Percentiles rank a stretch among this genome's conserved stretches.
These are phyloP conservation scores for Danio albolineatus DNA, from an alignment of 2,797 vertebrate genomes.

Conservation along the genomic window DNA sequence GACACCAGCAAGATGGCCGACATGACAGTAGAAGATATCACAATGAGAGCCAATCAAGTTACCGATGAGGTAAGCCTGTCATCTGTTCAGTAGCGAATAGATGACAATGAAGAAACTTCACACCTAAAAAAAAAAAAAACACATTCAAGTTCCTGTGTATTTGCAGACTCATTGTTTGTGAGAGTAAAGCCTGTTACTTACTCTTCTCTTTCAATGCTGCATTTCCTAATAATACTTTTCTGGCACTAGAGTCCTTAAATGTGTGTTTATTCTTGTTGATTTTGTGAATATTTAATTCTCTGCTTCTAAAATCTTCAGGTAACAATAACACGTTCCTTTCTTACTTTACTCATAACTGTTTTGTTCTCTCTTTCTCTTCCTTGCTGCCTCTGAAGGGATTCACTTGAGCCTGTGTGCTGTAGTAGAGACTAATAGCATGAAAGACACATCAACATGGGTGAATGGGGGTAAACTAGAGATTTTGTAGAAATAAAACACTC, in stretches of 20 bases:
- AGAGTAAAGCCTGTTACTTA: neutral
- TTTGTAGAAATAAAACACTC: no score
- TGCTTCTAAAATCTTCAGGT: neutral
- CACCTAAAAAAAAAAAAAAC: neutral
- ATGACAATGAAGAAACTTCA: no score
- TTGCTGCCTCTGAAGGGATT: conserved; percentile 51
- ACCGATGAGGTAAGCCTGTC: conserved; percentile 90
- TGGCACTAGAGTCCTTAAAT: neutral
- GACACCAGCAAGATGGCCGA: conserved; percentile 87
- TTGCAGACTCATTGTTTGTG: neutral
- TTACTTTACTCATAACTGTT: conserved; percentile 41
- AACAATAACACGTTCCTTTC: conserved; percentile 1
- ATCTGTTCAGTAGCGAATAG: neutral
- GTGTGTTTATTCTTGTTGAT: neutral
- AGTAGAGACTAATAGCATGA: conserved; percentile 54
- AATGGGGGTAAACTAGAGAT: conserved; percentile 60
- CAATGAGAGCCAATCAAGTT: conserved; percentile 88
- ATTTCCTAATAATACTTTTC: neutral
- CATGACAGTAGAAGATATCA: conserved; percentile 88
- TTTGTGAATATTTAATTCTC: neutral
- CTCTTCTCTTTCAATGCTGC: neutral
- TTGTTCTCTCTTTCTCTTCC: conserved; percentile 37
- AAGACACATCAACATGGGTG: conserved; percentile 33
- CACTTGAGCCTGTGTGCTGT: conserved; percentile 53
- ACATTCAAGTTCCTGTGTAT: neutral